Evolutionary conservation across 2,888 invertebrate species (phyloP).

Genomic region (Coleophora flavipennella): DNA sequence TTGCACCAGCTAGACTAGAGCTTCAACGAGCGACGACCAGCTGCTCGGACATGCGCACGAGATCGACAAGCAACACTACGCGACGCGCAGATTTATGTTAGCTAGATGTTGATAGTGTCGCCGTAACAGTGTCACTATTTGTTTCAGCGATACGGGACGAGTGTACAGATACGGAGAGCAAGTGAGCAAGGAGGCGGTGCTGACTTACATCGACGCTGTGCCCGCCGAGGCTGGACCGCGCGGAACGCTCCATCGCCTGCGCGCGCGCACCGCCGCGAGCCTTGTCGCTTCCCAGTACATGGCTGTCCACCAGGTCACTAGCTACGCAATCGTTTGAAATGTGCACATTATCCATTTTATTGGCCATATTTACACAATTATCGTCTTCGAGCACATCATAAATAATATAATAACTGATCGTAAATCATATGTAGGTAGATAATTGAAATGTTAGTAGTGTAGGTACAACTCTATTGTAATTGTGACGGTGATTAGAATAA

Average conservation of each 20-base stretch:
- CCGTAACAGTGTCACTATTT: too few species aligned
- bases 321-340: constrained; percentile 58
- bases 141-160: too few species aligned
- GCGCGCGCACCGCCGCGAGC: constrained; percentile 23
- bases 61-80: too few species aligned
- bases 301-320: constrained; percentile 66
- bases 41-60: too few species aligned
- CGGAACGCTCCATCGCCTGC: constrained; percentile 57
- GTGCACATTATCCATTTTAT: constrained; percentile 56
- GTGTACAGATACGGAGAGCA: too few species aligned
- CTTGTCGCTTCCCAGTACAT: constrained; percentile 56
- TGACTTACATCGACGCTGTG: constrained; percentile 66
- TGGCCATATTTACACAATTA: constrained; percentile 56
- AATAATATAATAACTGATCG: constrained; percentile 37
- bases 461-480: too few species aligned
- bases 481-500: constrained; percentile 33
- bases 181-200: too few species aligned
- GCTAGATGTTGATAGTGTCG: too few species aligned
- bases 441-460: neutral
- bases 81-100: too few species aligned
- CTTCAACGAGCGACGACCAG: too few species aligned
- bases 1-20: too few species aligned
- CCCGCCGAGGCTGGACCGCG: constrained; percentile 56
- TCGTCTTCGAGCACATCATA: constrained; percentile 46
- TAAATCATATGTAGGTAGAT: constrained; percentile 13